Evolutionary conservation across 2,797 vertebrate genomes (phyloP), one percentile per base, ranked within the genome.

Genomic region (Leucoraja ocellata): DNA sequence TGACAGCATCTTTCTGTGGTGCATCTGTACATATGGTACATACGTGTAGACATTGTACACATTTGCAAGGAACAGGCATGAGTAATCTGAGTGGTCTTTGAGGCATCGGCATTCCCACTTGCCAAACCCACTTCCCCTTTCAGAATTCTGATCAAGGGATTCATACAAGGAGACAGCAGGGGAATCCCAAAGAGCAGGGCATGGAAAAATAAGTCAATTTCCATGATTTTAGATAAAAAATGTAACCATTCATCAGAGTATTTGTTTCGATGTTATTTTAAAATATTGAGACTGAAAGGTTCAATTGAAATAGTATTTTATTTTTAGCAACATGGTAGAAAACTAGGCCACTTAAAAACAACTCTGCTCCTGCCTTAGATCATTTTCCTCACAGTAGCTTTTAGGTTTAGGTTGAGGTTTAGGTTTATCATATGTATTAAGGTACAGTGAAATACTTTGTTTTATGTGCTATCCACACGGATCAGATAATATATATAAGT

Each of bases 321-420:
- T 10, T 76, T 76, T 54, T 54, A 74, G 39, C 36, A 74, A 74
- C 74, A 74, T 54, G 71, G 14, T 39, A 92, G 46, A 92, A 91
- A 92, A 92, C 13, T 74, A 92, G 90, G 39, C 28, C 39, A 46
- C 39, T 74, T 54, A 91, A 91, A 91, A 74, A 54, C 71, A 74
- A 23, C 23, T 46, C 11, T 58, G 9, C 4, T 23, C 46, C 54
- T 61, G 46, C 80, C 54, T 58, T 91, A 68, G 9, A 46, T 46
- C 63, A 91, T 91, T 16, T 46, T 46, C 39, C 46, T 13, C 58
- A 13, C 54, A 32, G 23, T 28, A n/a, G 23, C 23, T 65, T 68
- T 54, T 54, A 54, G 46, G 46, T 54, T 54, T 54, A 54, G 46
- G 46, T 54, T 54, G 46, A 4, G 46, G 46, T 54, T 54, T 3